Evolutionary conservation across 2,888 invertebrate genomes (phyloP).

Genomic region (Pachydiplax longipennis): DNA sequence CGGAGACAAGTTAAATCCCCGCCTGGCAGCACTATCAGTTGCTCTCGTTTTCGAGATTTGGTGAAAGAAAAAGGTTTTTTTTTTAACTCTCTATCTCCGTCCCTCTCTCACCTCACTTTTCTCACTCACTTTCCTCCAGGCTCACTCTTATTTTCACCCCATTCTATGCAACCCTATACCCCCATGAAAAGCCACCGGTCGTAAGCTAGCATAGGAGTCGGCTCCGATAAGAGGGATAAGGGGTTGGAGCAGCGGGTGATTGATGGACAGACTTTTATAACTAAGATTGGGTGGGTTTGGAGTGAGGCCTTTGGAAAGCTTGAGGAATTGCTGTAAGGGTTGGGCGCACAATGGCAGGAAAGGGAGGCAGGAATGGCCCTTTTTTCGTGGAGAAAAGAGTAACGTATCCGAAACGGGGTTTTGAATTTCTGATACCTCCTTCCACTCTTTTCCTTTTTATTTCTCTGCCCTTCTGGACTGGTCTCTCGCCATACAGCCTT

Average conservation of each 20-base stretch:
- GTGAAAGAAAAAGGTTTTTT: background rate
- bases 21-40: background rate
- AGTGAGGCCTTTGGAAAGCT: background rate
- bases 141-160: background rate
- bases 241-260: slow-evolving; percentile 3
- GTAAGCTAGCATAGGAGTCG: background rate
- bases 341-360: background rate
- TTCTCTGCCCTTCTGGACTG: background rate
- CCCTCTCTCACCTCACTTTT: background rate
- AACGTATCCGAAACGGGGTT: background rate
- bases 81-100: background rate
- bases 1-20: background rate
- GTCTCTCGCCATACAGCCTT: background rate
- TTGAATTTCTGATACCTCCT: slow-evolving; percentile 19
- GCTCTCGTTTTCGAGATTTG: background rate
- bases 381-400: background rate
- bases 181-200: slow-evolving; percentile 15
- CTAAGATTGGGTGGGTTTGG: background rate
- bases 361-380: slow-evolving; percentile 6
- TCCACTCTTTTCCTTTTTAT: background rate
- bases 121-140: background rate
- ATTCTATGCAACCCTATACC: background rate
- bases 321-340: slow-evolving; percentile 11
- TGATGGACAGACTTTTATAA: slow-evolving; percentile 3
- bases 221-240: slow-evolving; percentile 8